phyloP scores from a whole-genome alignment of 2,113 vertebrate genomes.

The Morone chrysops region DNA sequence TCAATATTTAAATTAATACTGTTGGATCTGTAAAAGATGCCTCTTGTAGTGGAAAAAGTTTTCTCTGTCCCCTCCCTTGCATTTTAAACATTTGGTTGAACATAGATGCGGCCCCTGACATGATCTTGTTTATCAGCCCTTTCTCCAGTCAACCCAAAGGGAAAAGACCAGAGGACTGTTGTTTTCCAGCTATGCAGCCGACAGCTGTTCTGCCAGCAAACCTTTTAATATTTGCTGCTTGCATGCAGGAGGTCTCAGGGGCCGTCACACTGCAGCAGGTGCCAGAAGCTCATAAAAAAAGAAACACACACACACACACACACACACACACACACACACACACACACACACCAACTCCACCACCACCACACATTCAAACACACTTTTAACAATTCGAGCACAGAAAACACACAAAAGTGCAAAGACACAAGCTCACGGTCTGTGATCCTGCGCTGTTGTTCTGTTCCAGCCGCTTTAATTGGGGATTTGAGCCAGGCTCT shows the following conservation, averaged over 20 bases:
- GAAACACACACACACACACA: conserved; percentile 2
- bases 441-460: conserved; percentile 68
- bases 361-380: conserved; percentile 13
- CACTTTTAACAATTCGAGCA: not conserved
- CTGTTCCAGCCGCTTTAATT: conserved; percentile 80
- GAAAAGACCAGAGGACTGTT: conserved; percentile 35
- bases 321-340: conserved; percentile 2
- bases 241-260: conserved; percentile 60
- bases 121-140: conserved; percentile 39
- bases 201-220: conserved; percentile 78
- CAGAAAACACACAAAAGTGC: conserved; percentile 42
- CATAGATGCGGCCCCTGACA: not conserved
- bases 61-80: not conserved
- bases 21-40: not conserved
- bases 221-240: conserved; percentile 70
- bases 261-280: conserved; percentile 67
- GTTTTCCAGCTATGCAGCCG: conserved; percentile 47
- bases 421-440: conserved; percentile 41
- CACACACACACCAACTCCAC: conserved; percentile 5
- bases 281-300: conserved; percentile 66
- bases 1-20: not conserved
- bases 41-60: not conserved
- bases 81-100: conserved; percentile 13
- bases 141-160: conserved; percentile 42
- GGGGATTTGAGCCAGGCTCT: conserved; percentile 78